Base-by-base conservation (phyloP, 2,113 vertebrate species). In the Cyanocitta stelleri region DNA sequence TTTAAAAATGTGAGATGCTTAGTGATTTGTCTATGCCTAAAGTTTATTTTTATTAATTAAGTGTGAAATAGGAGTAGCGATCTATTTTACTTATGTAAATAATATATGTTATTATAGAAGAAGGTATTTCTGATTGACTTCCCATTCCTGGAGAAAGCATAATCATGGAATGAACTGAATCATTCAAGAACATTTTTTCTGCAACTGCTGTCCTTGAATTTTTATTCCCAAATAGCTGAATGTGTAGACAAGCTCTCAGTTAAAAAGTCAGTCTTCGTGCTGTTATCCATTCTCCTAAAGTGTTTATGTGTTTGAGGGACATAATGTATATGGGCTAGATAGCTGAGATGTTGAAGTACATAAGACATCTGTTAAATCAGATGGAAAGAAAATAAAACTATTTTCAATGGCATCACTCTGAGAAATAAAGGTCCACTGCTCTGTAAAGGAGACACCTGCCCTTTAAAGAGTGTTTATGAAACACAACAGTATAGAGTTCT, bases 321-420 rank as follows among this genome's bases (percentile, higher is more conserved):
- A 56, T 93, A 94, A 90, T 56, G 44, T 94, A 68, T 37, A 78
- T 59, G 16, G 61, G 37, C 39, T 85, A 87, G 73, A 71, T 93
- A 80, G 75, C 71, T 69, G 85, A 62, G 72, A 87, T 88, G 51
- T 46, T 92, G 79, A 90, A 90, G 54, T 94, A 83, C n/a, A 19
- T 83, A 88, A 95, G 63, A 74, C 46, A 87, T 88, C 75, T 77
- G 63, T 80, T 96, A 95, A 95, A 95, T 95, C 88, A 83, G 59
- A 71, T 88, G 59, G 71, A 92, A 90, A 83, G 41, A 90, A 93
- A 94, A 87, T 90, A 83, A 90, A 92, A 90, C 29, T 90, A 49
- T 90, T 90, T 69, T 86, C 63, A 91, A 2, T 67, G 55, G 67
- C 58, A 92, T 49, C 4, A 2, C 51, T 51, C 35, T 76, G 59